These are phyloP conservation scores for Progne subis DNA, from an alignment of 2,113 vertebrate genomes.

Conservation along the genomic window DNA sequence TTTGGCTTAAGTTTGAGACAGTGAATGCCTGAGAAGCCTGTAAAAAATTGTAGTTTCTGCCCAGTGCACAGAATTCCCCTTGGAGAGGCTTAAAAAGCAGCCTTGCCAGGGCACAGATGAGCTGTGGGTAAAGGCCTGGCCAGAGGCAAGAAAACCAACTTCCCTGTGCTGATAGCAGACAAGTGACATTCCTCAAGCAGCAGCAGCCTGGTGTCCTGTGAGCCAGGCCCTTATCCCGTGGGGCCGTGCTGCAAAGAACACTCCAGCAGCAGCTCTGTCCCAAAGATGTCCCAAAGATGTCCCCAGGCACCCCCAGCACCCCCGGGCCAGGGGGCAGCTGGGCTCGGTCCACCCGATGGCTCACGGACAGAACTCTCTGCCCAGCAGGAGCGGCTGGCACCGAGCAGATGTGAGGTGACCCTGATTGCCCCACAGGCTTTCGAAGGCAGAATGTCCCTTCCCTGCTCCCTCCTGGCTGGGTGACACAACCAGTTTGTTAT, in stretches of 20 bases:
- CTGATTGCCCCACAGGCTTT: neutral
- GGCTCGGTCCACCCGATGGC: neutral
- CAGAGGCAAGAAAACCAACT: neutral
- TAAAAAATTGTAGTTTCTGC: neutral
- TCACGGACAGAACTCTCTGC: neutral
- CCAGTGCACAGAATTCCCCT: neutral
- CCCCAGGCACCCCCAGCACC: neutral
- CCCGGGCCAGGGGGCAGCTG: neutral
- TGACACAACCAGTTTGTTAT: neutral
- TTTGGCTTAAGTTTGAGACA: neutral
- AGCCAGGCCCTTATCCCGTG: neutral
- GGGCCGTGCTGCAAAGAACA: too few species aligned
- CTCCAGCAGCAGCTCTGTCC: accelerated
- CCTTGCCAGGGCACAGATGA: neutral
- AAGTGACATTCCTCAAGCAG: neutral
- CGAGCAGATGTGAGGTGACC: too few species aligned
- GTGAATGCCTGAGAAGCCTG: neutral
- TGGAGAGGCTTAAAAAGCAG: neutral
- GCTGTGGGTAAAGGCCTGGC: neutral
- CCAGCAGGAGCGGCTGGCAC: neutral
- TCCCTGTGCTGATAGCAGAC: neutral
- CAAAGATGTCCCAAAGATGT: accelerated
- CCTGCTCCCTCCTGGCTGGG: neutral
- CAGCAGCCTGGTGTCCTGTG: neutral
- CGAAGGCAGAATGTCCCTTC: neutral